Conservation (phyloP, 2,888 invertebrate species). For the Cyrtodaria siliqua region DNA sequence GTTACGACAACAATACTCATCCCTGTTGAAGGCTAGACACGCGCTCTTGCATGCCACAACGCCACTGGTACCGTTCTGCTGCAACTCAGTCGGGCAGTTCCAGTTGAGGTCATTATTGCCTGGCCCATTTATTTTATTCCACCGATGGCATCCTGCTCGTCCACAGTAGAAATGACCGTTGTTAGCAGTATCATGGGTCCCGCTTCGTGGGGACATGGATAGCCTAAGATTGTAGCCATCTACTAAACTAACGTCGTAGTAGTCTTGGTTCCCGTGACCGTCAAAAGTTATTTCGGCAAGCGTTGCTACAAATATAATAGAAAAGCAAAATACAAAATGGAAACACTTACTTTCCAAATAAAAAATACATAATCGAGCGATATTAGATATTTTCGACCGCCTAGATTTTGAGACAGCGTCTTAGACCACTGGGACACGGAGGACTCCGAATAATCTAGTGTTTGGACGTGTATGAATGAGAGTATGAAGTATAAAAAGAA, state of each 20-base stretch:
- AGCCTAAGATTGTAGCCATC: slow-evolving; percentile 87
- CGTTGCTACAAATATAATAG: slow-evolving; percentile 76
- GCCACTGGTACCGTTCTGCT: slow-evolving; percentile 53
- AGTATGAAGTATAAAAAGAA: too few species aligned
- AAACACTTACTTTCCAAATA: too few species aligned
- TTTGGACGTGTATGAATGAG: too few species aligned
- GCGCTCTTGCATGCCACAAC: slow-evolving; percentile 87
- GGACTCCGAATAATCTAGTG: too few species aligned
- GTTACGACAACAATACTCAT: slow-evolving; percentile 87
- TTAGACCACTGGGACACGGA: too few species aligned
- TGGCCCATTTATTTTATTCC: too few species aligned
- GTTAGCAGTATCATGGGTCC: slow-evolving; percentile 2
- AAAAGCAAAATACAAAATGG: too few species aligned
- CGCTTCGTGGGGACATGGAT: slow-evolving; percentile 45
- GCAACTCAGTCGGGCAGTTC: slow-evolving; percentile 84
- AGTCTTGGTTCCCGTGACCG: slow-evolving; percentile 84
- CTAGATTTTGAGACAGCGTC: too few species aligned
- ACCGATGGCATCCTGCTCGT: slow-evolving; percentile 84
- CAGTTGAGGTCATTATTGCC: slow-evolving; percentile 82
- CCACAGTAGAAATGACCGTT: slow-evolving; percentile 45
- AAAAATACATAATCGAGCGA: too few species aligned
- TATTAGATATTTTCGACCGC: too few species aligned
- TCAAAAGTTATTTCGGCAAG: slow-evolving; percentile 63
- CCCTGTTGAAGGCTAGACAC: slow-evolving; percentile 86
- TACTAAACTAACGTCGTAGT: slow-evolving; percentile 87